Evolutionary conservation across 2,113 vertebrate species (phyloP).

Genomic region (Phylloscopus trochiloides): DNA sequence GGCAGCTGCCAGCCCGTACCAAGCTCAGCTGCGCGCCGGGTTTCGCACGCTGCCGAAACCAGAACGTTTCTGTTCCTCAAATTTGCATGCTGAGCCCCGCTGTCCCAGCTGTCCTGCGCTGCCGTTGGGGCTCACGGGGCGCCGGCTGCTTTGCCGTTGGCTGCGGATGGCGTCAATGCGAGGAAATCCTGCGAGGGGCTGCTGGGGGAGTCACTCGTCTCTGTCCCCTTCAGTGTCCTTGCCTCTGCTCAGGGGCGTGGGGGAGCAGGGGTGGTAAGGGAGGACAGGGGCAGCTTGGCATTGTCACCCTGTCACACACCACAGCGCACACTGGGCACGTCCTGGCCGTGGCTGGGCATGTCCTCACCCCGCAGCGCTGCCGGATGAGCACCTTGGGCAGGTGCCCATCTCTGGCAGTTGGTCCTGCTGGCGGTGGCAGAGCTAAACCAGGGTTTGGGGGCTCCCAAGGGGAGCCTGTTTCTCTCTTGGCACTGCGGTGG

Average conservation of each 20-base stretch:
- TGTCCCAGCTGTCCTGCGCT: not conserved
- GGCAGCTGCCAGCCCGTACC: not conserved
- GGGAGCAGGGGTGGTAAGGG: not conserved
- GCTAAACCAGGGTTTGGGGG: rapidly evolving
- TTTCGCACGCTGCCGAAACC: not conserved
- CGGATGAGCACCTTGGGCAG: not conserved
- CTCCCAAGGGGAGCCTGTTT: not conserved
- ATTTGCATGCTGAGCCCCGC: not conserved
- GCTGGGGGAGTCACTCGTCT: not conserved
- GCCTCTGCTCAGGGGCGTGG: rapidly evolving
- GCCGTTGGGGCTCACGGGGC: not conserved
- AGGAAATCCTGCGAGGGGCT: not conserved
- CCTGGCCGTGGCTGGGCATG: rapidly evolving
- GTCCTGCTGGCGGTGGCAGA: not conserved
- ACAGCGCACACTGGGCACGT: not conserved
- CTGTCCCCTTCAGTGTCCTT: not conserved
- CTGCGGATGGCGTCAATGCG: not conserved
- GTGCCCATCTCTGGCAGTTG: not conserved
- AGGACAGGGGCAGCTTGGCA: not conserved
- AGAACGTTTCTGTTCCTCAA: conserved; percentile 53
- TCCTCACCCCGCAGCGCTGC: rapidly evolving
- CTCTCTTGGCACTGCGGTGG: not conserved
- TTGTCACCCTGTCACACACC: rapidly evolving
- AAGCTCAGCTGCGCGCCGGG: not conserved
- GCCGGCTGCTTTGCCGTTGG: not conserved